Base-by-base conservation (phyloP, 2,888 invertebrate genomes). In the Amblyjoppa proteus region DNA sequence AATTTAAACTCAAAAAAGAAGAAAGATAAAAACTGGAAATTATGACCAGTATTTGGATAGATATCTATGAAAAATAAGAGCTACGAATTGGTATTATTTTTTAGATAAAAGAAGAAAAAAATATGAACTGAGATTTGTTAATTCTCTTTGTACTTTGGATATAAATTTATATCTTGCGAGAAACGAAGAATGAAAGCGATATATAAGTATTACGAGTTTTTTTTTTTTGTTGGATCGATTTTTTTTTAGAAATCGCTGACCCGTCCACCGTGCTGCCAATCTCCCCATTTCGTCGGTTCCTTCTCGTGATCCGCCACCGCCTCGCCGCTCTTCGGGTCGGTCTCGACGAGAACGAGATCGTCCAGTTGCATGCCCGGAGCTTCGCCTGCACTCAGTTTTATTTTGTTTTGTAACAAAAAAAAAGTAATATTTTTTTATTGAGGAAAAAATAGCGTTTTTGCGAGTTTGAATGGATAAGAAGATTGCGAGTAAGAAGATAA, bases 271-370 rank as follows among this genome's bases (percentile, higher is more conserved):
- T 89, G 85, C 69, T 93, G 93, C 93, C 93, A 92, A 74, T 93
- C 93, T 69, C 93, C 93, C 92, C 92, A 93, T 86, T 92, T 93
- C 9, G 92, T 93, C 76, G 92, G 92, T 73, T 93, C 89, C 69
- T 90, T 90, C 70, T 93, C 93, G 34, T 70, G 84, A 69, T 93
- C 81, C 25, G 91, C 41, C 77, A 91, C 79, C 31, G 91, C 45
- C 82, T 92, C 92, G 38, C 92, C 91, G 68, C 77, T 92, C 28
- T 81, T 83, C 20, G 91, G 88, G 86, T 93, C 89, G 25, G 89
- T 91, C 38, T 92, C 88, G 3, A 91, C 90, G 68, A 92, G 86
- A 28, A 92, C 84, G 1, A 92, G 88, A 74, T 92, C 91, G 13
- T 90, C 85, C n/a, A 90, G 88, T 78, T 89, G 88, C 85, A 89